Conservation (phyloP, 2,797 vertebrate species). For the Acropternis orthonyx region DNA sequence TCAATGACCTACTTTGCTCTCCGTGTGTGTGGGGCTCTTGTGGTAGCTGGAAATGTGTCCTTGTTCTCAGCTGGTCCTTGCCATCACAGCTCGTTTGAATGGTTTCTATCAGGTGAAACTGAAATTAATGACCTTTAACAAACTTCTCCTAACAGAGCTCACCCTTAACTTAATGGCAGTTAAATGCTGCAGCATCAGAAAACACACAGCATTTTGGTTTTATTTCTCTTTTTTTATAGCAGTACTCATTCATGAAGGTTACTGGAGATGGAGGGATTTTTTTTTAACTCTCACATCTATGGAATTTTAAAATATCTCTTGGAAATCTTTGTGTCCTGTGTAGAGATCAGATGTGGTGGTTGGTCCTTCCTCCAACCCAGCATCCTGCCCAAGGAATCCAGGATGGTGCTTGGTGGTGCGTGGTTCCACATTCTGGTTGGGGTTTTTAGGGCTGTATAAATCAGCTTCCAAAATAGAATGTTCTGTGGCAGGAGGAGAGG, state of each 20-base stretch:
- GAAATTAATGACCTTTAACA: not conserved
- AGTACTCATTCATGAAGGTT: not conserved
- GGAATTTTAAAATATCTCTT: not conserved
- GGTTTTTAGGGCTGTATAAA: constrained; percentile 44
- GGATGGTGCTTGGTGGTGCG: not conserved
- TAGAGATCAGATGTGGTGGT: not conserved
- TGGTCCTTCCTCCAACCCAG: not conserved
- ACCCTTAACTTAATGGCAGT: not conserved
- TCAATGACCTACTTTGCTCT: not conserved
- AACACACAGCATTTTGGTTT: not conserved
- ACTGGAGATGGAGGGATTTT: not conserved
- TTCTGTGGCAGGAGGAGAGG: constrained; percentile 41
- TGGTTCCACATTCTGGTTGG: constrained; percentile 32
- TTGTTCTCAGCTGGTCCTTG: not conserved
- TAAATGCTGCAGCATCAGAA: not conserved
- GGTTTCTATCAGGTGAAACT: not conserved
- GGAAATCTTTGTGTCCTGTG: not conserved
- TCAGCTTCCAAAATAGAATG: constrained; percentile 56
- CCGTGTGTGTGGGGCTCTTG: rapidly evolving
- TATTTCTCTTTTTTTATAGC: not conserved
- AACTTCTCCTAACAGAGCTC: not conserved
- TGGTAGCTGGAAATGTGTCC: not conserved
- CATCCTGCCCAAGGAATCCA: not conserved
- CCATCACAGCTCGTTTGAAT: not conserved
- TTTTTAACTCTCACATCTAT: not conserved